A percentile compares a stretch with the other conserved stretches of the same genome.
These are phyloP conservation scores for Protophormia terraenovae DNA, from an alignment of 2,888 invertebrate genomes.

Conservation along the genomic window DNA sequence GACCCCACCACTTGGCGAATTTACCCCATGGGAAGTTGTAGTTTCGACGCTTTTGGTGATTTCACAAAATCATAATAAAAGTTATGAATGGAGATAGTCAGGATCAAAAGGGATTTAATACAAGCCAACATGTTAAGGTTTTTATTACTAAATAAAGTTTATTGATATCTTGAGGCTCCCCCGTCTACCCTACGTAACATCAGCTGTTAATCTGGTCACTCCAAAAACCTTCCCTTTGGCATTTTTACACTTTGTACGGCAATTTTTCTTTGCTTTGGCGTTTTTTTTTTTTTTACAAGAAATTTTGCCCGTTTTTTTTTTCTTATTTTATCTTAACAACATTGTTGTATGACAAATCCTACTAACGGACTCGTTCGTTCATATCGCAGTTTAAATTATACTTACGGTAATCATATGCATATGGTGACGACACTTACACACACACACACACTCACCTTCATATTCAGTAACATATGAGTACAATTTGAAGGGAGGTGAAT, in stretches of 20 bases:
- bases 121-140: no score
- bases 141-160: no score
- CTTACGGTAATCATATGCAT: constrained; percentile 58
- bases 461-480: background rate
- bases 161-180: no score
- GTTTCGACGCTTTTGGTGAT: no score
- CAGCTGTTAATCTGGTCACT: constrained; percentile 30
- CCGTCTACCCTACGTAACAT: no score
- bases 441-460: background rate
- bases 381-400: constrained; percentile 45
- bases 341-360: constrained; percentile 42
- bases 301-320: background rate
- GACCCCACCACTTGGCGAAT: no score
- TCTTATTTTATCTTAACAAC: constrained; percentile 34
- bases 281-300: background rate
- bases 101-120: no score
- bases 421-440: constrained; percentile 13
- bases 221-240: constrained; percentile 50
- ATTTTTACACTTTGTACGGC: constrained; percentile 54
- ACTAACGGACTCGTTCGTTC: background rate
- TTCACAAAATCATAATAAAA: no score
- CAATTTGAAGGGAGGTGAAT: background rate
- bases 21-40: no score
- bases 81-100: no score
- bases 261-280: constrained; percentile 16